Evolutionary conservation across 2,797 vertebrate species (phyloP).

Genomic region (Lepilemur septentrionalis): DNA sequence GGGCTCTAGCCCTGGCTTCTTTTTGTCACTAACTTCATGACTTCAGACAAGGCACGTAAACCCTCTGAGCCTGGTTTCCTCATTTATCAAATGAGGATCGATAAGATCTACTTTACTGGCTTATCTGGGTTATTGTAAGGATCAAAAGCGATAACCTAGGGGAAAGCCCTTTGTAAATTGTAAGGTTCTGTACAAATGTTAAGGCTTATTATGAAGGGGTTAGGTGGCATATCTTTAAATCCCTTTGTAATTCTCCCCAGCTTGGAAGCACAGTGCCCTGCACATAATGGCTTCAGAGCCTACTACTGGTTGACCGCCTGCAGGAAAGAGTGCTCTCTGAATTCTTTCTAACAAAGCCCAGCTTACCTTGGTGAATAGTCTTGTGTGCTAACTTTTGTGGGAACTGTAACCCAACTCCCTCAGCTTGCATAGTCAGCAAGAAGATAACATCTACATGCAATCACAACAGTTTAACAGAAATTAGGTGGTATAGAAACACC

Average conservation of each 20-base stretch:
- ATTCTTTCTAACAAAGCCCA: slow-evolving; percentile 35
- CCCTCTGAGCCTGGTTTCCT: not conserved
- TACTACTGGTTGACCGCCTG: not conserved
- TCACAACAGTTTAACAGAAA: not conserved
- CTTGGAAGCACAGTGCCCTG: not conserved
- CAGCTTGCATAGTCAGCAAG: not conserved
- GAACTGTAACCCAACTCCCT: not conserved
- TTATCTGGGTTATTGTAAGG: slow-evolving; percentile 45
- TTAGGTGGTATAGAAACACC: not conserved
- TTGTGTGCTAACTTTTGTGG: not conserved
- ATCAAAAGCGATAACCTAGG: slow-evolving; percentile 35
- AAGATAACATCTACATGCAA: not conserved
- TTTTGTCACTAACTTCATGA: not conserved
- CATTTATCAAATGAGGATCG: slow-evolving; percentile 8
- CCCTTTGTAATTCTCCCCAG: slow-evolving; percentile 31
- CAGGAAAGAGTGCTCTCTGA: not conserved
- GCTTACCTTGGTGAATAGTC: not conserved
- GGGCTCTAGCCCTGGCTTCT: not conserved
- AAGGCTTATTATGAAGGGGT: slow-evolving; percentile 37
- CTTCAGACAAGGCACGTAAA: not conserved
- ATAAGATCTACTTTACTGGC: not conserved
- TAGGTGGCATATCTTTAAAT: slow-evolving; percentile 51
- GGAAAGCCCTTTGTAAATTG: slow-evolving; percentile 60
- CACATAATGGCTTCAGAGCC: not conserved
- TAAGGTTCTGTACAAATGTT: slow-evolving; percentile 49